Conservation (phyloP, 2,113 vertebrate genomes). For the Lasiurus cinereus region DNA sequence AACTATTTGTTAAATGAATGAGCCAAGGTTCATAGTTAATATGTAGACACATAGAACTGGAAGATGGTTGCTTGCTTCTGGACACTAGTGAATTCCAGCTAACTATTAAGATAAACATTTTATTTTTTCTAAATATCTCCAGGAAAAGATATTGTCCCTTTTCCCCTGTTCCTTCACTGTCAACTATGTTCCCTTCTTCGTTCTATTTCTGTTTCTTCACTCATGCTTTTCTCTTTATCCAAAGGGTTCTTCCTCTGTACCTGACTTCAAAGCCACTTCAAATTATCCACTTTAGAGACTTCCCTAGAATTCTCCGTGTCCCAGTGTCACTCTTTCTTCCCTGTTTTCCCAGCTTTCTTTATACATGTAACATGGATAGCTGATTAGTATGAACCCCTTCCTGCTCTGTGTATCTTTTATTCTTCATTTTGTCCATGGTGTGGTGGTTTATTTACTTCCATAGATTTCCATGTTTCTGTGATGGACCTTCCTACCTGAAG, state of each 20-base stretch:
- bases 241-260: neutral
- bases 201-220: slow-evolving; percentile 6
- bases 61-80: neutral
- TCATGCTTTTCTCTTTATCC: neutral
- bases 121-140: slow-evolving; percentile 16
- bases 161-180: neutral
- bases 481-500: neutral
- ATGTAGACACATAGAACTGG: neutral
- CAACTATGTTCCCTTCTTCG: neutral
- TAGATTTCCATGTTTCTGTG: neutral
- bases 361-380: neutral
- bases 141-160: neutral
- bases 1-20: neutral
- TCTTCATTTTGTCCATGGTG: neutral
- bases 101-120: neutral
- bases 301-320: neutral
- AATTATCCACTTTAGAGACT: neutral
- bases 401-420: neutral
- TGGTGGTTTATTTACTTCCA: neutral
- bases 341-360: slow-evolving; percentile 5
- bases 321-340: neutral
- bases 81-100: neutral
- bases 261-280: slow-evolving; percentile 15
- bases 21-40: neutral
- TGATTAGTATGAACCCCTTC: neutral